phyloP scores from a whole-genome alignment of 2,888 invertebrate genomes.

The Ctena decussata region DNA sequence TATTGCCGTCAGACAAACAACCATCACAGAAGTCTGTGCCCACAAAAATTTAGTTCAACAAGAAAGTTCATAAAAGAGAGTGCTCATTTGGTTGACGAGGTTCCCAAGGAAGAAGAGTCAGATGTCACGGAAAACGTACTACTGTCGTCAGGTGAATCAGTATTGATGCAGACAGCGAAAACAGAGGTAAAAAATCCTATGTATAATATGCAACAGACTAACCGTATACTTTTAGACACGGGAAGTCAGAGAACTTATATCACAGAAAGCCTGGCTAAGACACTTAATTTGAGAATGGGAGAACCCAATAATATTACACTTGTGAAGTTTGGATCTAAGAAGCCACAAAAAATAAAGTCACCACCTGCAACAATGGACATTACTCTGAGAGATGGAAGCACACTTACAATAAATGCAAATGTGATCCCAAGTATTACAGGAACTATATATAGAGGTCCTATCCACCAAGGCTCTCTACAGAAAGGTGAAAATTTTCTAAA shows the following conservation, averaged over 20 bases:
- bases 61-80: not conserved
- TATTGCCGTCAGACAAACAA: conserved; percentile 19
- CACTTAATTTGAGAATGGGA: conserved; percentile 1
- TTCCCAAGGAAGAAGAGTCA: not conserved
- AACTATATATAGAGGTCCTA: not conserved
- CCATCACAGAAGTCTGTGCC: conserved; percentile 44
- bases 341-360: conserved; percentile 28
- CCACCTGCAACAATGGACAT: conserved; percentile 12
- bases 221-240: conserved; percentile 24
- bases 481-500: not conserved
- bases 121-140: conserved; percentile 18
- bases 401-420: not conserved
- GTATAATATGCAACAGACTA: not conserved
- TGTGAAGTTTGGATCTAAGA: conserved; percentile 38
- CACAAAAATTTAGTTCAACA: conserved; percentile 1
- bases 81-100: not conserved
- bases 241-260: conserved; percentile 38
- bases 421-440: conserved; percentile 26
- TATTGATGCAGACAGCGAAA: conserved; percentile 30
- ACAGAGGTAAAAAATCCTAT: not conserved
- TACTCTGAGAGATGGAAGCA: conserved; percentile 1
- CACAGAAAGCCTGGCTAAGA: conserved; percentile 20
- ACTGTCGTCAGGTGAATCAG: conserved; percentile 25
- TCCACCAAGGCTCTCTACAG: not conserved
- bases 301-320: conserved; percentile 1